These are phyloP conservation scores for Camelus bactrianus DNA, from an alignment of 2,113 vertebrate genomes.

Conservation along the genomic window DNA sequence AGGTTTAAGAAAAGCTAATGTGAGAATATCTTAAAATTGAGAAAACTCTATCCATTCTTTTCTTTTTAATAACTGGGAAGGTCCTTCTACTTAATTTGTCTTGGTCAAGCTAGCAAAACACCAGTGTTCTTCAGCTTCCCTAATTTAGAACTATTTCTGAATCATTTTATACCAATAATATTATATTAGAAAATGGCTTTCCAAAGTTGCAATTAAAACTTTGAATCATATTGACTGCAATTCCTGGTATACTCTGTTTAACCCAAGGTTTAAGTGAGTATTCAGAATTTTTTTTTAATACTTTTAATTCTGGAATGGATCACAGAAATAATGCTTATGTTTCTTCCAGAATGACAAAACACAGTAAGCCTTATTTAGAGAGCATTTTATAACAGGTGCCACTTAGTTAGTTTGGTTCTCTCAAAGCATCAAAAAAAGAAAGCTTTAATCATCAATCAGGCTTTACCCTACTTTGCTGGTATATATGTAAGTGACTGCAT, in stretches of 20 bases:
- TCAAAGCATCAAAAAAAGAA: neutral
- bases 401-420: neutral
- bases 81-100: neutral
- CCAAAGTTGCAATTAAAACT: neutral
- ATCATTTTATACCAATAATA: neutral
- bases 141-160: neutral
- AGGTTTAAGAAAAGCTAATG: neutral
- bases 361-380: neutral
- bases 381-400: fast-evolving
- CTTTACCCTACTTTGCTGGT: neutral
- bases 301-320: neutral
- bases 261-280: neutral
- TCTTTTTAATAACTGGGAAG: neutral
- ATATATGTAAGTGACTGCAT: neutral
- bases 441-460: neutral
- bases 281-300: neutral
- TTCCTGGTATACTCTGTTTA: neutral
- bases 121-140: neutral
- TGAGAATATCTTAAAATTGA: constrained; percentile 12
- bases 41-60: neutral
- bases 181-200: neutral
- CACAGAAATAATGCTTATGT: neutral
- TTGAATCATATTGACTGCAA: neutral
- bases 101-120: neutral
- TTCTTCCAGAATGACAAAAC: neutral